Evolutionary conservation across 2,888 invertebrate species (phyloP), one percentile per base, ranked within the genome.

Genomic region (Hydrotaea cyrtoneurina): DNA sequence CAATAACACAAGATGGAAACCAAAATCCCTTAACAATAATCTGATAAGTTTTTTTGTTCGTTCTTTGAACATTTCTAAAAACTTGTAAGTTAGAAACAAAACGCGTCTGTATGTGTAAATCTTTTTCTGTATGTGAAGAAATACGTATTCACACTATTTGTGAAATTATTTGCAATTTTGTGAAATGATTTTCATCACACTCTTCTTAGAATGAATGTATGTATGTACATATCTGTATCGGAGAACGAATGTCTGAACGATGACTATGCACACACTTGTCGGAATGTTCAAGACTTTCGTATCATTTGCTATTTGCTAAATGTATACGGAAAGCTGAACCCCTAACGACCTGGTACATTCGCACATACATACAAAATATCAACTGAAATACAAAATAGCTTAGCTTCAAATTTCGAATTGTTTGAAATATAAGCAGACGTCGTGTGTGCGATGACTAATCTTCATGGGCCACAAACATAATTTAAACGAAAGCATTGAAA

Each of bases 1-100:
- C n/a, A n/a, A n/a, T n/a, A n/a, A n/a, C n/a, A 66, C 21, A 50
- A 36, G 78, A 78, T 46, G 43, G 43, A 73, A 78, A 84, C 23
- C 62, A 62, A 39, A 84, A 66, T 72, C 75, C 72, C 57, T 72
- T n/a, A 46, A 72, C 78, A 66, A 77, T 78, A 80, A 80, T 77
- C 77, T 53, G 59, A 39, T 72, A 76, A 57, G 57, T 71, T 82
- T 79, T 66, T 53, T 66, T 53, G 39, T 43, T 66, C 7, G 39
- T 19, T 66, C n/a, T 64, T 66, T 19, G 1, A 17, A n/a, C 0
- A 19, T 43, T 64, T 64, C 64, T 23, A 23, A 3, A 26, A 62
- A 31, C 3, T 31, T 26, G 2, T 31, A 31, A 31, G 3, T 10
- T 31, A 17, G n/a, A 53, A 23, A 36, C 23, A 36, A 66, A 66